Conservation (phyloP, 2,113 vertebrate genomes). For the western clawed frog (Xenopus tropicalis) region UCB_Xtro_10.0 CM004444.2:152386501-152387000, state of each 20-base stretch:
- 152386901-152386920: too few species aligned
- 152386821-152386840: too few species aligned
- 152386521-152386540: slow-evolving; percentile 79
- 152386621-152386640: slow-evolving; percentile 94
- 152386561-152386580: slow-evolving; percentile 84
- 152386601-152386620: slow-evolving; percentile 99
- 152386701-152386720: slow-evolving; percentile 99
- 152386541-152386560: slow-evolving; percentile 94
- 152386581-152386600: slow-evolving; percentile 96
- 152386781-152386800: slow-evolving; percentile 81
- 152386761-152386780: slow-evolving; percentile 99
- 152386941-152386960: too few species aligned
- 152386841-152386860: too few species aligned
- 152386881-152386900: too few species aligned
- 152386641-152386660: slow-evolving; percentile 84
- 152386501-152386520: slow-evolving; percentile 77
- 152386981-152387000: too few species aligned
- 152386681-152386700: slow-evolving; percentile 97
- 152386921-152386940: too few species aligned
- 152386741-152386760: slow-evolving; percentile 89
- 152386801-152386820: slow-evolving; percentile 66
- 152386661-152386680: slow-evolving; percentile 88
- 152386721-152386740: slow-evolving; percentile 93
- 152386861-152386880: too few species aligned
- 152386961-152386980: too few species aligned